These are phyloP conservation scores for Caenorhabditis sp. DNA, from an alignment of 2,888 invertebrate species.

Conservation along the genomic window DNA sequence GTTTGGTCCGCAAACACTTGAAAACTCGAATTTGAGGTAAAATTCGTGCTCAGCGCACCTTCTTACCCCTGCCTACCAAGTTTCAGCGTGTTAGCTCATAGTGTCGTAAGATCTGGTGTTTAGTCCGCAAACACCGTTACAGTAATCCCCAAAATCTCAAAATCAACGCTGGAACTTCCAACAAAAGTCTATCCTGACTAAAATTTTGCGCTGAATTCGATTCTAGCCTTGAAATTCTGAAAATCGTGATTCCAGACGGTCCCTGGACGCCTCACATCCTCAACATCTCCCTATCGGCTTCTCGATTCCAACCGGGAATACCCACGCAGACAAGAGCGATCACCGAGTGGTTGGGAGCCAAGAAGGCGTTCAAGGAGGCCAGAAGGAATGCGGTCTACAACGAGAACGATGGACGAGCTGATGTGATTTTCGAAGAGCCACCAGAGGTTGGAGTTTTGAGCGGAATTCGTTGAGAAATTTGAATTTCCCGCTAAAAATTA, in stretches of 20 bases:
- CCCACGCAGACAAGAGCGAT: constrained; percentile 51
- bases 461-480: background rate
- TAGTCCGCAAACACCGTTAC: no score
- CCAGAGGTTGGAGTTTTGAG: constrained; percentile 27
- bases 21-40: no score
- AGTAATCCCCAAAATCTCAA: background rate
- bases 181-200: background rate
- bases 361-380: constrained; percentile 11
- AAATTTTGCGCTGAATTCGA: background rate
- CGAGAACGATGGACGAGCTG: constrained; percentile 26
- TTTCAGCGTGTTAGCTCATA: no score
- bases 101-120: no score
- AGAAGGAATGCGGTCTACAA: constrained; percentile 8
- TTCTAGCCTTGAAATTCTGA: background rate
- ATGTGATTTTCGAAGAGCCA: constrained; percentile 41
- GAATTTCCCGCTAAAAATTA: background rate
- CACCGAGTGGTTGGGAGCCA: constrained; percentile 53
- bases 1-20: background rate
- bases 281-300: constrained; percentile 66
- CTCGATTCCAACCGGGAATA: constrained; percentile 67
- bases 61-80: no score
- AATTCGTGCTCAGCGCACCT: no score
- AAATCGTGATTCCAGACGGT: constrained; percentile 8
- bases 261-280: constrained; percentile 66
- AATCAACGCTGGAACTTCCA: background rate